Evolutionary conservation across 53 echinoderm and acorn worm species (phyloP).

Genomic region (Apostichopus leukothele): DNA sequence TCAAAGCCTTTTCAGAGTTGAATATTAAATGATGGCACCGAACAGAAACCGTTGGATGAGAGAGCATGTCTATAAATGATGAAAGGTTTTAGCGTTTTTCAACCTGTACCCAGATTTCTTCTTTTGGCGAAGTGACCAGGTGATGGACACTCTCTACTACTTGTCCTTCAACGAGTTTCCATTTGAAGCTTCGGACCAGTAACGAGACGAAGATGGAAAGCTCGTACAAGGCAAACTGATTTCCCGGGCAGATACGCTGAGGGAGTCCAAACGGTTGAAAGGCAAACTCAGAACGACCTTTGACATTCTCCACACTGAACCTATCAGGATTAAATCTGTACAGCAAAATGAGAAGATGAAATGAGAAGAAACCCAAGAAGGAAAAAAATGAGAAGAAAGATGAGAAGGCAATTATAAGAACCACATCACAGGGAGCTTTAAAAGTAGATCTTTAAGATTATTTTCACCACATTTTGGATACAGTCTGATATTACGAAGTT

Average conservation of each 20-base stretch:
- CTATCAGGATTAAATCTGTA: constrained; percentile 80
- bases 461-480: no score
- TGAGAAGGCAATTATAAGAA: no score
- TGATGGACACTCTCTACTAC: constrained; percentile 57
- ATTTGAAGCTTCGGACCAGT: constrained; percentile 64
- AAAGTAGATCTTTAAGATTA: no score
- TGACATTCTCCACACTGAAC: constrained; percentile 65
- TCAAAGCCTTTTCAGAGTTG: no score
- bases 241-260: constrained; percentile 75
- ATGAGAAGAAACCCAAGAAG: no score
- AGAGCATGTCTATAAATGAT: no score
- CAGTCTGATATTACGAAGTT: no score
- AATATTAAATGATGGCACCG: no score
- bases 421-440: no score
- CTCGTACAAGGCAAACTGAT: constrained; percentile 69
- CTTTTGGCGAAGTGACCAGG: constrained; percentile 48
- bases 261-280: constrained; percentile 87
- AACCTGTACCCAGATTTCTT: constrained; percentile 34
- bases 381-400: no score
- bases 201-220: constrained; percentile 59
- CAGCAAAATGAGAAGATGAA: background rate
- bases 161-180: constrained; percentile 70
- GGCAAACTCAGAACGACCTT: constrained; percentile 53
- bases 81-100: constrained; percentile 1
- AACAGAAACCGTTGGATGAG: no score